These are phyloP conservation scores for Megaleporinus macrocephalus DNA, from an alignment of 2,113 vertebrate genomes.

Conservation along the genomic window DNA sequence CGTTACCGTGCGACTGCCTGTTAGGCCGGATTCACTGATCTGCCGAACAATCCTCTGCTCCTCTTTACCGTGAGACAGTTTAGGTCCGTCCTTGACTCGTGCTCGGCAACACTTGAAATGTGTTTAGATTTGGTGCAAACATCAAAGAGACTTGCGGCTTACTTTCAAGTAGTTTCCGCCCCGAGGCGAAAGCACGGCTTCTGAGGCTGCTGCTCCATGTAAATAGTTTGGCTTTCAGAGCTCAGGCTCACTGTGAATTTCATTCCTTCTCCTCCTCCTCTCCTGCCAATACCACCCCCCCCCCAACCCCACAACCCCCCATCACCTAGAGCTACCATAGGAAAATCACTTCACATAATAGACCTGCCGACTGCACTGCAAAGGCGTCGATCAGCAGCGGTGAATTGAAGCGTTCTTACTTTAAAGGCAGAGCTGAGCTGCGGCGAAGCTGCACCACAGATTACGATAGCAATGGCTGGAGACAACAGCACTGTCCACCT, in stretches of 20 bases:
- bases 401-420: conserved; percentile 53
- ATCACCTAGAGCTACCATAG: conserved; percentile 66
- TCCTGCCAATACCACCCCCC: neutral
- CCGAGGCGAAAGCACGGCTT: conserved; percentile 73
- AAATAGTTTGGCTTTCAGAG: conserved; percentile 78
- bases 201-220: conserved; percentile 73
- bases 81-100: conserved; percentile 78
- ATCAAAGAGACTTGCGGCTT: conserved; percentile 80
- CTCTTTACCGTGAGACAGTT: conserved; percentile 73
- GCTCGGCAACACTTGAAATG: conserved; percentile 75
- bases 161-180: conserved; percentile 80
- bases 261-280: conserved; percentile 36
- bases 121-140: conserved; percentile 79
- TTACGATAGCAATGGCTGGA: neutral
- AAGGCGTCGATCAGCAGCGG: conserved; percentile 71
- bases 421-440: conserved; percentile 63
- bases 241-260: conserved; percentile 66
- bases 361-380: conserved; percentile 74
- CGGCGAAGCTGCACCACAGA: conserved; percentile 1
- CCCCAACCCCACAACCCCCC: conserved; percentile 29
- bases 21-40: neutral
- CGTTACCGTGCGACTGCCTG: neutral
- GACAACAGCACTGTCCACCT: neutral
- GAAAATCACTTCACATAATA: conserved; percentile 73
- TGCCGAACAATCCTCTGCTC: conserved; percentile 50